Evolutionary conservation across 35 echinoderm and acorn worm genomes (phyloP).

Genomic region (Strongylocentrotus purpuratus): DNA sequence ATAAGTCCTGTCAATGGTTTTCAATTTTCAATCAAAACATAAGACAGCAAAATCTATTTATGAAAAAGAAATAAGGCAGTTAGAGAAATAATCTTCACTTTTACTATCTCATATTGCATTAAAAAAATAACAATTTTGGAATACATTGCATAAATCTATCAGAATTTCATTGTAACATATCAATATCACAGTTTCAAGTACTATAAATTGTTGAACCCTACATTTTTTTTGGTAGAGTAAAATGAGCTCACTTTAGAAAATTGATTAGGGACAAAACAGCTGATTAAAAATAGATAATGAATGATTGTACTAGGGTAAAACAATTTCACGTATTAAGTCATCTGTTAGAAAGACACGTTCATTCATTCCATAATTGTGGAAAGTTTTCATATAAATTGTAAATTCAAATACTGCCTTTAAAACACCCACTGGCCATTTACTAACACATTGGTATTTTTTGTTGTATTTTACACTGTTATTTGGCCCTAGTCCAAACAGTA

Average conservation of each 20-base stretch:
- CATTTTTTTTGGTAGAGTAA: not conserved
- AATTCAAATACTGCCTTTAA: no score
- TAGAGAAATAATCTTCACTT: not conserved
- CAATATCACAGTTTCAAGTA: not conserved
- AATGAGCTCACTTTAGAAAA: not conserved
- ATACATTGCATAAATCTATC: not conserved
- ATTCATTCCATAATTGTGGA: no score
- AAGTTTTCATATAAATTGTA: no score
- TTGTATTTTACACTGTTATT: no score
- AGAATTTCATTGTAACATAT: not conserved
- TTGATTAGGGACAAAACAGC: no score
- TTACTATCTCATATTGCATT: not conserved
- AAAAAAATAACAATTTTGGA: not conserved
- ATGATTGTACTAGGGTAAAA: no score
- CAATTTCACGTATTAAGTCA: no score
- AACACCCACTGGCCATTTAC: no score
- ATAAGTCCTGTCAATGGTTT: not conserved
- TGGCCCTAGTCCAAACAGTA: no score
- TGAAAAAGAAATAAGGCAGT: not conserved
- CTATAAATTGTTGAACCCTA: not conserved
- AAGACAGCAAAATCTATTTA: not conserved
- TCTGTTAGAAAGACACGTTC: no score
- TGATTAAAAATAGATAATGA: no score
- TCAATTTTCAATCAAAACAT: not conserved
- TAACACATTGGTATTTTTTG: no score